Conservation (phyloP, 2,888 invertebrate genomes). For the Papilio protenor region DNA sequence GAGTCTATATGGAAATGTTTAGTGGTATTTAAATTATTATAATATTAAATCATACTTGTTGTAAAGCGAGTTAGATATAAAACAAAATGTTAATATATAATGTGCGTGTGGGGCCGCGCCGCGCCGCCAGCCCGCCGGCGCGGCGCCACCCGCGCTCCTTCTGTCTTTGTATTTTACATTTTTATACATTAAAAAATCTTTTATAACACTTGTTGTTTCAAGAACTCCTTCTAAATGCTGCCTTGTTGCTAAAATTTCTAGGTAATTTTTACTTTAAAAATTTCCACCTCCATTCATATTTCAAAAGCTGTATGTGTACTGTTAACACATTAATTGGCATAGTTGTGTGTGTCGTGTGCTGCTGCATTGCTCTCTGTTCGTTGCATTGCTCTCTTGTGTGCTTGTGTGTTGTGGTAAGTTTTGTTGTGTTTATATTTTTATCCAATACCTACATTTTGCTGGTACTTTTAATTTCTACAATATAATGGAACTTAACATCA, state of each 20-base stretch:
- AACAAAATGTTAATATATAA: constrained; percentile 29
- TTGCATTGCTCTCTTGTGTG: constrained; percentile 17
- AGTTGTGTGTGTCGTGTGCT: constrained; percentile 35
- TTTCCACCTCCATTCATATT: not conserved
- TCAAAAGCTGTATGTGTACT: not conserved
- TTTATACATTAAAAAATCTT: constrained; percentile 62
- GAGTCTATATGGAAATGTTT: constrained; percentile 48
- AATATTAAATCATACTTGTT: constrained; percentile 32
- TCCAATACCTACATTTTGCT: too few relatives aligned
- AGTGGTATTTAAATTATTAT: constrained; percentile 43
- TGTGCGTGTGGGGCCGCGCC: constrained; percentile 4
- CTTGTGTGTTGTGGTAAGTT: constrained; percentile 43
- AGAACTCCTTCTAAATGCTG: constrained; percentile 32
- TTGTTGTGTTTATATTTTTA: not conserved
- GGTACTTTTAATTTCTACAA: too few relatives aligned
- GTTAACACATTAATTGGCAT: constrained; percentile 13
- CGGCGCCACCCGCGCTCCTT: constrained; percentile 13
- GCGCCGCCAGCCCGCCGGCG: not conserved
- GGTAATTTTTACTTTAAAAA: not conserved
- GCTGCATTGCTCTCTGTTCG: too few relatives aligned
- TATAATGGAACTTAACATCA: too few relatives aligned
- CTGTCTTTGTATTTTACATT: constrained; percentile 48
- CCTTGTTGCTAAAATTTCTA: not conserved
- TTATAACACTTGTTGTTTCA: constrained; percentile 56
- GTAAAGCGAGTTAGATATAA: constrained; percentile 32